Base-by-base conservation (phyloP, 2,888 invertebrate genomes). In the Fabriciana adippe region DNA sequence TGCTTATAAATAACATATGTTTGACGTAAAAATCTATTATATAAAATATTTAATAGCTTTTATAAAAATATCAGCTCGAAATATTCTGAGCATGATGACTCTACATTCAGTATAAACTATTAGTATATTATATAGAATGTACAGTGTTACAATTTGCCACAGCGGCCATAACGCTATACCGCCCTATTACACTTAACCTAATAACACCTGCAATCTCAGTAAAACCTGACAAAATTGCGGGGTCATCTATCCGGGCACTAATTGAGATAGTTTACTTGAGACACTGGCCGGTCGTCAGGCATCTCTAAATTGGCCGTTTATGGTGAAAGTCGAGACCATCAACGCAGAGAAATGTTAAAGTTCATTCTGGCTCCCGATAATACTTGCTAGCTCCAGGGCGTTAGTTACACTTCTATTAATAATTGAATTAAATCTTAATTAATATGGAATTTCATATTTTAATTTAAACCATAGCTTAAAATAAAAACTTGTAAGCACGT, bases 221-320 rank as follows among this genome's bases (percentile, higher is more conserved):
- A 75, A 74, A 80, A 81, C 85, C 88, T 84, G 86, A 83, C 88
- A 80, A 89, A 90, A 91, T 90, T 89, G 85, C 87, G 84, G 84
- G 90, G 90, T 91, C 91, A 89, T 89, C 89, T 85, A 87, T 87
- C 84, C 81, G 83, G 83, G 83, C 85, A 85, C 91, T 92, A 92
- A 92, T 91, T 92, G 92, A 91, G 92, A 90, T 89, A 88, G 91
- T 90, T 90, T 89, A 86, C 83, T 82, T 83, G 81, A 87, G 87
- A 87, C 85, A 86, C 86, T 88, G 89, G 86, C 85, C 86, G 83
- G 85, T 86, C 84, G 84, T 82, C 85, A 85, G 89, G 84, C 85
- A 84, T 87, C 86, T 84, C 87, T 85, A 90, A 91, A 92, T 90
- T 82, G 82, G 86, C 86, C 91, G 87, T 87, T 91, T 92, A 92